Evolutionary conservation across 2,113 vertebrate genomes (phyloP).

Genomic region (Oryzias woworae): DNA sequence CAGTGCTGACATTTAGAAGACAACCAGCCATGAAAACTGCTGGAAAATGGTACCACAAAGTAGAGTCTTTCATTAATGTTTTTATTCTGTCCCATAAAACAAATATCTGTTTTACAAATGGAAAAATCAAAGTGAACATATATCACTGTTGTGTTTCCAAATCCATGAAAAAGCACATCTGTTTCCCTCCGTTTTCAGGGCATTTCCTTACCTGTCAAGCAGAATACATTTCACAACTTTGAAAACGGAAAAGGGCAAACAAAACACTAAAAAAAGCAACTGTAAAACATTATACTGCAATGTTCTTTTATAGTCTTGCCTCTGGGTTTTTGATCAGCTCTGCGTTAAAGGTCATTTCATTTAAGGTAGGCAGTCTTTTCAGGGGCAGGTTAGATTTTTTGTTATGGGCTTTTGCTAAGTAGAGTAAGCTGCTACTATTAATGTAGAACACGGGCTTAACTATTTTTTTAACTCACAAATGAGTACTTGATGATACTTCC

Average conservation of each 20-base stretch:
- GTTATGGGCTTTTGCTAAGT: slow-evolving; percentile 28
- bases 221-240: slow-evolving; percentile 38
- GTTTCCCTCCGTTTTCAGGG: slow-evolving; percentile 25
- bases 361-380: slow-evolving; percentile 54
- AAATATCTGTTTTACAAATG: slow-evolving; percentile 31
- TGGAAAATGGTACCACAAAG: slow-evolving; percentile 27
- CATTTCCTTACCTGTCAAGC: slow-evolving; percentile 44
- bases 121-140: slow-evolving; percentile 24
- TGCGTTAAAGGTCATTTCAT: slow-evolving; percentile 71
- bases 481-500: background rate
- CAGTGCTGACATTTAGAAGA: slow-evolving; percentile 68
- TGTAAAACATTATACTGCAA: slow-evolving; percentile 65
- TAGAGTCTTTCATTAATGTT: slow-evolving; percentile 36
- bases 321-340: slow-evolving; percentile 69
- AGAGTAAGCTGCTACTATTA: slow-evolving; percentile 45
- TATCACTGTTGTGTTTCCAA: slow-evolving; percentile 39
- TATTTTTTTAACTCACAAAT: background rate
- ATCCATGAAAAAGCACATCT: slow-evolving; percentile 31
- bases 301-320: slow-evolving; percentile 63
- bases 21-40: slow-evolving; percentile 45
- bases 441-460: slow-evolving; percentile 31
- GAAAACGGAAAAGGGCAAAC: slow-evolving; percentile 63
- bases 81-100: slow-evolving; percentile 20
- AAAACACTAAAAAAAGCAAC: slow-evolving; percentile 49
- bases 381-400: slow-evolving; percentile 25